phyloP scores from a whole-genome alignment of 1,140 invertebrate genomes.

The Mya arenaria region DNA sequence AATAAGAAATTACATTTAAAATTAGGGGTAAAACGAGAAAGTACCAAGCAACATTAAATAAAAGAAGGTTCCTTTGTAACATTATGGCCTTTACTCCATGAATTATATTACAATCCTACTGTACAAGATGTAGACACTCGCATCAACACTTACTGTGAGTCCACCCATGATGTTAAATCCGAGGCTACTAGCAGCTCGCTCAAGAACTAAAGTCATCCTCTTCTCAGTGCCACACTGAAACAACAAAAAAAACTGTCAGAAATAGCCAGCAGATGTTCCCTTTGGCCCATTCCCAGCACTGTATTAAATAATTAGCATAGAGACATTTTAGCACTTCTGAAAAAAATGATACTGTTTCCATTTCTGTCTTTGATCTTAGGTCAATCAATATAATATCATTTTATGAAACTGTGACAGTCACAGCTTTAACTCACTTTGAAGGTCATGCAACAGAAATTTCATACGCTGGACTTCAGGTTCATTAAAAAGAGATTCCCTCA shows the following conservation, averaged over 20 bases:
- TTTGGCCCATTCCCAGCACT: slow-evolving; percentile 5
- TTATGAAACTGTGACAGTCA: too few species aligned
- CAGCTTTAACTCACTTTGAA: too few species aligned
- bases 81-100: too few species aligned
- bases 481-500: too few species aligned
- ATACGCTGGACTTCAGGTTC: too few species aligned
- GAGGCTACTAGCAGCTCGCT: slow-evolving; percentile 27
- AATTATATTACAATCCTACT: too few species aligned
- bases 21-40: too few species aligned
- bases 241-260: slow-evolving; percentile 2
- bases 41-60: too few species aligned
- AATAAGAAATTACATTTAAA: too few species aligned
- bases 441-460: too few species aligned
- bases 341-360: not conserved
- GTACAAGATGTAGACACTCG: too few species aligned
- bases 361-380: not conserved
- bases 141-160: slow-evolving; percentile 37
- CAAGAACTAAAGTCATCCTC: slow-evolving; percentile 39
- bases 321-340: slow-evolving; percentile 24
- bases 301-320: slow-evolving; percentile 47
- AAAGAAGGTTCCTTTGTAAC: too few species aligned
- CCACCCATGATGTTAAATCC: slow-evolving; percentile 60
- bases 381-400: not conserved
- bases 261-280: slow-evolving; percentile 29
- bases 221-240: slow-evolving; percentile 48